Evolutionary conservation across 2,888 invertebrate species (phyloP).

Genomic region (Megastigmus dorsalis): DNA sequence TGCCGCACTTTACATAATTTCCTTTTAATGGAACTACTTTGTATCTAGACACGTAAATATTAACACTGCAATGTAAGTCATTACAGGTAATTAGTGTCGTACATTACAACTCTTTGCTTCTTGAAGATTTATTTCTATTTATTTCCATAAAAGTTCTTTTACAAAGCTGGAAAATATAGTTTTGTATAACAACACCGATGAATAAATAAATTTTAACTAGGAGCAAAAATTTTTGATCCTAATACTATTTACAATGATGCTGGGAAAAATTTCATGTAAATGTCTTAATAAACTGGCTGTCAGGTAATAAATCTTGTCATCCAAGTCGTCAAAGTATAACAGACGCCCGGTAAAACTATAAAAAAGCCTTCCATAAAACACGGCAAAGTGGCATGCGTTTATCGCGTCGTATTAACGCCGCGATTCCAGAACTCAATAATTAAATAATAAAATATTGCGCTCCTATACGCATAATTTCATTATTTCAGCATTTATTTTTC

Average conservation of each 20-base stretch:
- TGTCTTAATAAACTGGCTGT: slow-evolving; percentile 7
- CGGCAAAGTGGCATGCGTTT: slow-evolving; percentile 1
- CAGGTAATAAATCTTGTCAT: slow-evolving; percentile 30
- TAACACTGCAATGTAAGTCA: not conserved
- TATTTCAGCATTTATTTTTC: not conserved
- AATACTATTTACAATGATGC: not conserved
- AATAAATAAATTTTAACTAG: not conserved
- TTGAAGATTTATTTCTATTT: not conserved
- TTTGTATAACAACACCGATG: no score
- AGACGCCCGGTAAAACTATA: not conserved
- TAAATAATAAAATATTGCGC: not conserved
- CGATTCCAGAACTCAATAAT: slow-evolving; percentile 5
- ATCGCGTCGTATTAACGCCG: slow-evolving; percentile 8
- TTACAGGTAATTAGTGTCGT: not conserved
- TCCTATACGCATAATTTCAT: slow-evolving; percentile 18
- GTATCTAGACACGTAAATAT: not conserved
- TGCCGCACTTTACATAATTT: not conserved
- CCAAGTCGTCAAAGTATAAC: not conserved
- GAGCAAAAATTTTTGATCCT: no score
- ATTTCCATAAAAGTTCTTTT: no score
- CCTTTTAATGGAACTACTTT: slow-evolving; percentile 1
- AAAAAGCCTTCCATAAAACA: slow-evolving; percentile 11
- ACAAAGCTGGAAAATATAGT: no score
- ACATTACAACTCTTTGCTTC: not conserved
- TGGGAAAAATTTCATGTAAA: not conserved